A percentile compares a stretch with the other conserved stretches of the same genome.
Conservation (phyloP, 2,888 invertebrate species). For the Sesia apiformis region DNA sequence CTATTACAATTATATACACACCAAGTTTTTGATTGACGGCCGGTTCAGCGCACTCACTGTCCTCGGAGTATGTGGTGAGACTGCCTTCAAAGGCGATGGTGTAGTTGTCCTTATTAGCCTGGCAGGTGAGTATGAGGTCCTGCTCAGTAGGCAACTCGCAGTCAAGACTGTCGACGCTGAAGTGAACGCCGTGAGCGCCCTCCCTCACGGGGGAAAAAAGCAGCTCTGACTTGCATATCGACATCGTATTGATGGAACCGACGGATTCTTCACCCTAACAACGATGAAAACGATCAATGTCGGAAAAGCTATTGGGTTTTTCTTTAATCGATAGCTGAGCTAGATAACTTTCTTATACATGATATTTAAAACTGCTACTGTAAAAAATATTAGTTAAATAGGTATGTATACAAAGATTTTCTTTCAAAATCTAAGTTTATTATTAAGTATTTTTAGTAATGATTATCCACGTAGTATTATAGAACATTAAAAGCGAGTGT, state of each 20-base stretch:
- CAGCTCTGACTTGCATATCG: slow-evolving; percentile 92
- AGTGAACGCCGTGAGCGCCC: slow-evolving; percentile 82
- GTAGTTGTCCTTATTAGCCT: slow-evolving; percentile 95
- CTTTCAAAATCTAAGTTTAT: too few species aligned
- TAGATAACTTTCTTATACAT: too few species aligned
- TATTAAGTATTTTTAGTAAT: too few species aligned
- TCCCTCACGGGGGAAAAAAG: slow-evolving; percentile 94
- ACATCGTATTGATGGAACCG: slow-evolving; percentile 86
- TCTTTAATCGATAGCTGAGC: too few species aligned
- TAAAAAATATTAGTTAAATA: too few species aligned
- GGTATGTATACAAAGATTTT: too few species aligned
- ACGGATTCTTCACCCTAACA: slow-evolving; percentile 82
- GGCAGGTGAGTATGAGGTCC: slow-evolving; percentile 92
- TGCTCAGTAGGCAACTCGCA: slow-evolving; percentile 87
- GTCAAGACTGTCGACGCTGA: slow-evolving; percentile 93
- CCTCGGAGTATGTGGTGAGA: slow-evolving; percentile 88
- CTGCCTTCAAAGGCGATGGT: slow-evolving; percentile 96
- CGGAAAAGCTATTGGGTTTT: too few species aligned
- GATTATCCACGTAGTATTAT: too few species aligned
- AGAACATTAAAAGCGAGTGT: too few species aligned
- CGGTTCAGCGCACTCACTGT: slow-evolving; percentile 79
- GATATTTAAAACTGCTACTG: too few species aligned
- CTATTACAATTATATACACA: slow-evolving; percentile 14
- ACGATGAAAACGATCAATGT: not conserved
- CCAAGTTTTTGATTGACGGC: slow-evolving; percentile 72